Evolutionary conservation across 2,888 invertebrate genomes (phyloP), one percentile per base, ranked within the genome.

Genomic region (Tyria jacobaeae): DNA sequence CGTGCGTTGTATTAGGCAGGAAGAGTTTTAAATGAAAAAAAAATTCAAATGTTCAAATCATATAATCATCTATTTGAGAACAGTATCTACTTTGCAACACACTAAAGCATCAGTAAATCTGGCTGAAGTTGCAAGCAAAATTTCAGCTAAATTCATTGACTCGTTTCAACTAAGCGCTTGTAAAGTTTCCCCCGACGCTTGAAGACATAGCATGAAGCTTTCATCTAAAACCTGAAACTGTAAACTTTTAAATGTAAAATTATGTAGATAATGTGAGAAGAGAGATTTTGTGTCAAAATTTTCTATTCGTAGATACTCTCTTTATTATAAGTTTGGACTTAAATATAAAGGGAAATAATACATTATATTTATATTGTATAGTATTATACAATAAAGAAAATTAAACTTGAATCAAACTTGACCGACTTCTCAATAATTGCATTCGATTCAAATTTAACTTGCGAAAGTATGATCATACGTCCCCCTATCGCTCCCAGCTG

Each of bases 81-180:
- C 41, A 44, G 9, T 52, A 3, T 37, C 52, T 15, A n/a, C 25
- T 53, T 14, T 25, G 12, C 27, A 27, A 27, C 37, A 63, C 14
- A 50, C 35, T 31, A 27, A 44, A 44, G 47, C 37, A 55, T 44
- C 55, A 37, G 37, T 47, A 47, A 54, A 54, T 55, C 24, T 24
- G 14, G 31, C 12, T 55, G 27, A 51, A 59, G 52, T 34, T 63
- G 59, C 55, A 59, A 59, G 48, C 56, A 63, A 63, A 63, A 48
- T 59, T 63, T 59, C 63, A 63, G 37, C 47, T 56, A 59, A 59
- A 75, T 73, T 75, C 66, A 75, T 73, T 73, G 71, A 66, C 57
- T 73, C 66, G 68, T 68, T 70, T 68, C 66, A 70, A 73, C 56
- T 65, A 70, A 66, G 34, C 35, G 64, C 39, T 60, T 25, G 31